phyloP scores from a whole-genome alignment of 64 coral and sea anemone genomes.

The Pocillopora verrucosa region DNA sequence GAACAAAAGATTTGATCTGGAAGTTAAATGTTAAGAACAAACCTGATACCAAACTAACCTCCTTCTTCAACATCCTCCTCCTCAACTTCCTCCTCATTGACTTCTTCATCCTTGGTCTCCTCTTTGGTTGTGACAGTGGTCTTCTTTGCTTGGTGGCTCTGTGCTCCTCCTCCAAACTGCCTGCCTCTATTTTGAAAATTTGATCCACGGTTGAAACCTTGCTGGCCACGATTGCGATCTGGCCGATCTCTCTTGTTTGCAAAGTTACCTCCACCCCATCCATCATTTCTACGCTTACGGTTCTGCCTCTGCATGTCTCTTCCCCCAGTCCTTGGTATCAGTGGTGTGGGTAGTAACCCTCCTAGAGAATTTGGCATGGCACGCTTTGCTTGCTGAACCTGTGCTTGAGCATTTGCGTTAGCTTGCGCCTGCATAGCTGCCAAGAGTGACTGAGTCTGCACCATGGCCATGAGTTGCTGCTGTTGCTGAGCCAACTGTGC shows the following conservation, averaged over 20 bases:
- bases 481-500: constrained; percentile 87
- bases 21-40: neutral
- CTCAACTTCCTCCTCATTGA: neutral
- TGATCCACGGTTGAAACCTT: neutral
- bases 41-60: neutral
- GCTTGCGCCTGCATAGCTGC: constrained; percentile 90
- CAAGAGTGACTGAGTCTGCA: constrained; percentile 84
- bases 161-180: neutral
- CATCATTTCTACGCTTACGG: constrained; percentile 52
- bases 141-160: constrained; percentile 29
- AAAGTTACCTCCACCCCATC: constrained; percentile 49
- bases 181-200: constrained; percentile 23
- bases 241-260: constrained; percentile 44
- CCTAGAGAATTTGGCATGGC: constrained; percentile 32
- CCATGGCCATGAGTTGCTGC: constrained; percentile 95
- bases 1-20: no score
- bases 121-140: neutral
- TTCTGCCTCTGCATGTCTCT: constrained; percentile 51
- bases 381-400: constrained; percentile 27
- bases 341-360: constrained; percentile 62
- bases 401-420: constrained; percentile 42
- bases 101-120: neutral
- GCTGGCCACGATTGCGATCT: constrained; percentile 32
- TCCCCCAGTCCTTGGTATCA: constrained; percentile 38
- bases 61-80: neutral